These are phyloP conservation scores for Sebastes wilsoni DNA, from an alignment of 2,797 vertebrate genomes.

Conservation along the genomic window DNA sequence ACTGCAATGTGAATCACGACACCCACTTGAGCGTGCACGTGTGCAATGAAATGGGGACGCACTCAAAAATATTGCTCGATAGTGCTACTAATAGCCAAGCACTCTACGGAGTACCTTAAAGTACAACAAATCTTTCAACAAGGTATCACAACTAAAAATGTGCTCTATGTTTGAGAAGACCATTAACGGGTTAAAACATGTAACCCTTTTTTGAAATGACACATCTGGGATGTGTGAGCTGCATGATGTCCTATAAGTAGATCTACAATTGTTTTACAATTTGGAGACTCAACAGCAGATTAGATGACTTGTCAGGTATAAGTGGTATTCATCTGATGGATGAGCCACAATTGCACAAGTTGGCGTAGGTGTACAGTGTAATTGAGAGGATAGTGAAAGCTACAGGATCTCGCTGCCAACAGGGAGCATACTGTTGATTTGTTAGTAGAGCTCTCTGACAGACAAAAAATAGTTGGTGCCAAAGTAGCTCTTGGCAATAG, in stretches of 20 bases:
- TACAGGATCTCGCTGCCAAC: slow-evolving; percentile 7
- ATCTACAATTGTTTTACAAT: slow-evolving; percentile 1
- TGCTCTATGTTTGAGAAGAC: not conserved
- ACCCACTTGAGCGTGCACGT: too few species aligned
- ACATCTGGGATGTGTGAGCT: not conserved
- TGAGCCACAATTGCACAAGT: not conserved
- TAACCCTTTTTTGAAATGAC: not conserved
- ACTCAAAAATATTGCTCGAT: too few species aligned
- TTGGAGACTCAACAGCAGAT: not conserved
- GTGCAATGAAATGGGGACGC: too few species aligned
- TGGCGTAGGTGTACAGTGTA: not conserved
- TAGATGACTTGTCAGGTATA: not conserved
- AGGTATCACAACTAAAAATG: not conserved
- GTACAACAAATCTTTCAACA: too few species aligned
- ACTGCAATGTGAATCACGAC: too few species aligned
- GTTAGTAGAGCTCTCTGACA: slow-evolving; percentile 22
- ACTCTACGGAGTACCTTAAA: too few species aligned
- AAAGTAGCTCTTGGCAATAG: slow-evolving; percentile 38
- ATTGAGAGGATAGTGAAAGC: slow-evolving; percentile 2
- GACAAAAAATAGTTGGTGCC: slow-evolving; percentile 48
- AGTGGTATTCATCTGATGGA: slow-evolving; percentile 3
- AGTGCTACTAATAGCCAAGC: too few species aligned
- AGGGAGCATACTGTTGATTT: slow-evolving; percentile 25
- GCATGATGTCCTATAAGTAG: not conserved
- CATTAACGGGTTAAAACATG: not conserved